phyloP scores from a whole-genome alignment of 2,888 invertebrate species.

The Argyresthia goedartella region DNA sequence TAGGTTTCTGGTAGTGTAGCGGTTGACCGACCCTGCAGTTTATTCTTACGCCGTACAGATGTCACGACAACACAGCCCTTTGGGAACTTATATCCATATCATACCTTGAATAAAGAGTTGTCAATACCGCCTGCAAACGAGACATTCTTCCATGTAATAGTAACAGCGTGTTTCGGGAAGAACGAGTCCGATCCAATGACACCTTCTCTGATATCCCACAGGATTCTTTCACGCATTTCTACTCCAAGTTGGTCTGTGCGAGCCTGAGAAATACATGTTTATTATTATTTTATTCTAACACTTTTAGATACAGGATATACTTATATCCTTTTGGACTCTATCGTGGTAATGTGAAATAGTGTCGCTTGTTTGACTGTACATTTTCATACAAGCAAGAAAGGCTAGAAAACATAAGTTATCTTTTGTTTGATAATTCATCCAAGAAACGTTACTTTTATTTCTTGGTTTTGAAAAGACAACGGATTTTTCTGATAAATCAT shows the following conservation, averaged over 20 bases:
- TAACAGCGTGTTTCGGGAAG: conserved; percentile 89
- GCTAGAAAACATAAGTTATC: too few relatives aligned
- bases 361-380: too few relatives aligned
- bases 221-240: conserved; percentile 86
- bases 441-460: too few relatives aligned
- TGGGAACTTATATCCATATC: conserved; percentile 15
- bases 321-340: not conserved
- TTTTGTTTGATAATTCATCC: too few relatives aligned
- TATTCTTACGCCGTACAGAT: too few relatives aligned
- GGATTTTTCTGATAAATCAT: not conserved
- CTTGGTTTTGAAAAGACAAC: too few relatives aligned
- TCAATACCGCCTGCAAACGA: conserved; percentile 92
- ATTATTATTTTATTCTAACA: not conserved
- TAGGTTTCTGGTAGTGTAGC: too few relatives aligned
- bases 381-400: too few relatives aligned
- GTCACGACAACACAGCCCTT: too few relatives aligned
- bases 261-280: conserved; percentile 39
- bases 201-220: conserved; percentile 91
- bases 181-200: conserved; percentile 94
- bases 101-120: conserved; percentile 79
- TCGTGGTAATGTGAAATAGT: not conserved
- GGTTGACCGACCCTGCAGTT: too few relatives aligned
- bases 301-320: not conserved
- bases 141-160: conserved; percentile 97
- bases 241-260: conserved; percentile 88